Base-by-base conservation (phyloP, 1,140 invertebrate genomes). In the Sycophaga agraensis region DNA sequence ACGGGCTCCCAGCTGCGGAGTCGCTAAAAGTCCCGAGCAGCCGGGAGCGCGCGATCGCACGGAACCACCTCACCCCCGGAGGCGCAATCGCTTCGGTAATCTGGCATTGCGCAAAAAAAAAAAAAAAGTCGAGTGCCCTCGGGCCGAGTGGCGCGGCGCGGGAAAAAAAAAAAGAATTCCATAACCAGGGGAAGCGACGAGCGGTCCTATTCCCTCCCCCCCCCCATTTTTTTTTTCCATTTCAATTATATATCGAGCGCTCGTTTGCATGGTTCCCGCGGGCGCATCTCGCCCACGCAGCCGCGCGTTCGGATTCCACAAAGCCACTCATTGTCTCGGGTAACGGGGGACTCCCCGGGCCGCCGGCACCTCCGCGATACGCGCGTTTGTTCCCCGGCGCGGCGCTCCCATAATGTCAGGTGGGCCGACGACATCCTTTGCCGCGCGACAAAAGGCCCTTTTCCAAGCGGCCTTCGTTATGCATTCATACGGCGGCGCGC, bases 261-360 rank as follows among this genome's bases (percentile, higher is more conserved):
- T 59, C 57, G 37, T 49, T 39, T 59, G 43, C 48, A 42, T 43
- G 22, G 17, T n/a, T n/a, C 26, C 12, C 28, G 14, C 31, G 21
- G 7, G 5, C 24, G 22, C 4, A 7, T 9, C 14, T 57, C 9
- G 28, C 16, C n/a, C n/a, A 37, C n/a, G 54, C 16, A 7, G 16
- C 5, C 35, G 37, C 9, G 19, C 31, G 35, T 34, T 37, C 28
- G 9, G 31, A 50, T 28, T 51, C 26, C 35, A 55, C 50, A 61
- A 61, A 48, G 49, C 50, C 21, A n/a, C 40, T 60, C 49, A 53
- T 60, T 60, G 49, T 60, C 40, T 51, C 48, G 24, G 35, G 17
- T 48, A 48, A 48, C 55, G 34, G 19, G 5, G 42, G 4, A 11
- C 35, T 2, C 12, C 12, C 35, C 35, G 16, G 14, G 4, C 53